A percentile compares a stretch with the other conserved stretches of the same genome.
Evolutionary conservation across 2,888 invertebrate genomes (phyloP).

Genomic region (Gnatocerus cornutus): DNA sequence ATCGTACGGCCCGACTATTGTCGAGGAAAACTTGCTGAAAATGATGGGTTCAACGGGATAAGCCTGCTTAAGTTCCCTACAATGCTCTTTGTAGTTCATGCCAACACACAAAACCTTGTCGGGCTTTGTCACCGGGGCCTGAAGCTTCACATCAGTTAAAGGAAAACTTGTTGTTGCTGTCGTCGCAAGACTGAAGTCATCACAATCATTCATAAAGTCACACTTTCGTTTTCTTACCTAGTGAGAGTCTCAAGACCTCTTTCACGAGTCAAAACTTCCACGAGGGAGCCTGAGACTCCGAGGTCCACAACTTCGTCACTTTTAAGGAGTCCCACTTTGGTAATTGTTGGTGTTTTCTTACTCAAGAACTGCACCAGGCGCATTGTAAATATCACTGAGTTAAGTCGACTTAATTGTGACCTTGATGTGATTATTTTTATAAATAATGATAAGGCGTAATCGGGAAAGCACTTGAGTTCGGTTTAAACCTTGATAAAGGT

Average conservation of each 20-base stretch:
- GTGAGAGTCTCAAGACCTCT: slow-evolving; percentile 5
- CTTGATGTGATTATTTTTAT: slow-evolving; percentile 3
- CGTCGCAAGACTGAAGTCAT: not conserved
- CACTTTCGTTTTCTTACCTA: not conserved
- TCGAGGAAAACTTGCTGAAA: slow-evolving; percentile 88
- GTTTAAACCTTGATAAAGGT: not conserved
- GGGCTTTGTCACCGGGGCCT: slow-evolving; percentile 83
- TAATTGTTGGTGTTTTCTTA: not conserved
- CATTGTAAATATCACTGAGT: slow-evolving; percentile 2
- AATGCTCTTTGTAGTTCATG: slow-evolving; percentile 72
- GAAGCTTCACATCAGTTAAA: slow-evolving; percentile 74
- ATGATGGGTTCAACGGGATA: slow-evolving; percentile 84
- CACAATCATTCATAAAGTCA: no score
- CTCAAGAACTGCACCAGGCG: not conserved
- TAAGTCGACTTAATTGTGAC: slow-evolving; percentile 3
- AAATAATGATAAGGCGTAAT: slow-evolving; percentile 4
- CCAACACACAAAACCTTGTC: slow-evolving; percentile 90
- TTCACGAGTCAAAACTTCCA: not conserved
- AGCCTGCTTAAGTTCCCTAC: slow-evolving; percentile 83
- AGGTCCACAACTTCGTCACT: not conserved
- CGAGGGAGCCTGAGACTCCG: slow-evolving; percentile 4
- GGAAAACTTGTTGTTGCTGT: slow-evolving; percentile 63
- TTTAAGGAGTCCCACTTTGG: slow-evolving; percentile 5
- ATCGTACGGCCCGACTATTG: slow-evolving; percentile 81
- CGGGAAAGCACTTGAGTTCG: not conserved